A percentile compares a stretch with the other conserved stretches of the same genome.
Evolutionary conservation across 2,113 vertebrate genomes (phyloP).

Genomic region (Nyctereutes procyonoides): DNA sequence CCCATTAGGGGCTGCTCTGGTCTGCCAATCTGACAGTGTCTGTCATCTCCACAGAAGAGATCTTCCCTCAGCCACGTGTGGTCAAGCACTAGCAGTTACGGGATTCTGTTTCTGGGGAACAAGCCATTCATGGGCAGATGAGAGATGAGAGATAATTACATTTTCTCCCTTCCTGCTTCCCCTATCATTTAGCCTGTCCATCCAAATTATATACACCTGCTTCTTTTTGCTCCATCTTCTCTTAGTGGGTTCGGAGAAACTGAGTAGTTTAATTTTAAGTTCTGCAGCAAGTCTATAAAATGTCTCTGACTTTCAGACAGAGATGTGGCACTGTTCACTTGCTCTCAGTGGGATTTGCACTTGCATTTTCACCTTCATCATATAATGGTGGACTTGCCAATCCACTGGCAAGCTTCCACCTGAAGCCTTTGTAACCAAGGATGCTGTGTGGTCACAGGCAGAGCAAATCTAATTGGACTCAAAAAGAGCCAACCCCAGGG

Average conservation of each 20-base stretch:
- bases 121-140: neutral
- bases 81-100: neutral
- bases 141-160: constrained; percentile 54
- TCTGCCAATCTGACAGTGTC: neutral
- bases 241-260: constrained; percentile 16
- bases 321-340: neutral
- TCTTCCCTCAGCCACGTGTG: neutral
- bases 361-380: neutral
- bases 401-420: neutral
- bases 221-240: constrained; percentile 33
- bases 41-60: neutral
- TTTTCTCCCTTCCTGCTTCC: constrained; percentile 31
- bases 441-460: neutral
- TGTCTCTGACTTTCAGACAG: neutral
- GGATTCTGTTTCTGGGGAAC: neutral
- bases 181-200: constrained; percentile 64
- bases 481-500: neutral
- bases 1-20: neutral
- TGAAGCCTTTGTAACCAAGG: neutral
- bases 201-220: constrained; percentile 63
- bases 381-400: neutral
- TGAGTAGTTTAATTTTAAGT: constrained; percentile 30
- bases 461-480: neutral
- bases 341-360: neutral
- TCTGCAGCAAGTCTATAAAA: neutral